These are phyloP conservation scores for Isichthys henryi DNA, from an alignment of 2,113 vertebrate genomes.

Conservation along the genomic window DNA sequence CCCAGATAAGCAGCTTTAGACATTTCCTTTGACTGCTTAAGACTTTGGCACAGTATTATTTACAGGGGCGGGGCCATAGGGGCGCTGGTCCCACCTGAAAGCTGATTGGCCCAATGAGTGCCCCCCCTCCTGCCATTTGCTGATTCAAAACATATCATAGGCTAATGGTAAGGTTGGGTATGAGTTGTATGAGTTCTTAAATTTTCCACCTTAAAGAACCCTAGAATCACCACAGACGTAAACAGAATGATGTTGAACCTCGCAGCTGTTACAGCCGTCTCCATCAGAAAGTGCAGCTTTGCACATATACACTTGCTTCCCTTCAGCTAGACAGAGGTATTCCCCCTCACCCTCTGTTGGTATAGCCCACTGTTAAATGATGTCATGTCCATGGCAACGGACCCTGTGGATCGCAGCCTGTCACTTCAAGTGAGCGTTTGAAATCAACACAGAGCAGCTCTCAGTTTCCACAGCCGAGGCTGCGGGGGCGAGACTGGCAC, in stretches of 20 bases:
- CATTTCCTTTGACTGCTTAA: background rate
- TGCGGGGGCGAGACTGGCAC: background rate
- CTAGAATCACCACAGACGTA: background rate
- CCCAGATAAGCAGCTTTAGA: background rate
- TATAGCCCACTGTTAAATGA: conserved; percentile 10
- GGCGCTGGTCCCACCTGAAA: background rate
- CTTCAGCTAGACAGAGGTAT: background rate
- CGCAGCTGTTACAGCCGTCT: background rate
- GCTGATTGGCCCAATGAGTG: background rate
- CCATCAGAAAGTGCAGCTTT: background rate
- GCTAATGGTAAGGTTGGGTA: background rate
- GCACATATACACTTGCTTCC: background rate
- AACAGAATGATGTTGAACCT: background rate
- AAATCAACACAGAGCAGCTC: background rate
- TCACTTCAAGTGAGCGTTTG: background rate
- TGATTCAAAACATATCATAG: background rate
- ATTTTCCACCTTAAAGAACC: background rate
- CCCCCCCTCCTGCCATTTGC: background rate
- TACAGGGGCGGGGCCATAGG: background rate
- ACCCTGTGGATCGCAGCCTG: background rate
- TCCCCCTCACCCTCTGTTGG: background rate
- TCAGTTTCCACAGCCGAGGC: background rate
- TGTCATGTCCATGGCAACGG: conserved; percentile 24
- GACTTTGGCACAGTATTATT: background rate
- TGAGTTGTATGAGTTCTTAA: background rate